phyloP scores from a whole-genome alignment of 2,888 invertebrate genomes.

The Hydropsyche betteni region DNA sequence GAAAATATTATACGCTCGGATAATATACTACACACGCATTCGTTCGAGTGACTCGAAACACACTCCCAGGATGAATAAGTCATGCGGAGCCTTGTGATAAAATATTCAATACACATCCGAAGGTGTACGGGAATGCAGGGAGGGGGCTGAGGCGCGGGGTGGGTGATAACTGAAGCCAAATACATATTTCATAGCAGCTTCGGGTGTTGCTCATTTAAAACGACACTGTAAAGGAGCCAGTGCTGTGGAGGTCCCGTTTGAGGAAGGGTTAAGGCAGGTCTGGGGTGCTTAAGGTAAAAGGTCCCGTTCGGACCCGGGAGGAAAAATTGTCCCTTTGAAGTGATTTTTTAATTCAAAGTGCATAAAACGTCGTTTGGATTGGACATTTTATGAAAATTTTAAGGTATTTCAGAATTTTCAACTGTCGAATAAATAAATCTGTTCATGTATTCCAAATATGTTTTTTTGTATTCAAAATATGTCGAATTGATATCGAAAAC shows the following conservation, averaged over 20 bases:
- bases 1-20: constrained; percentile 36
- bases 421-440: no score
- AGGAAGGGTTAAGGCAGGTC: no score
- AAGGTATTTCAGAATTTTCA: no score
- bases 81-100: constrained; percentile 47
- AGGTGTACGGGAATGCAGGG: constrained; percentile 1
- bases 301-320: not conserved
- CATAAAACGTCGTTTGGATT: no score
- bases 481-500: no score
- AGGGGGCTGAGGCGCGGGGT: constrained; percentile 11
- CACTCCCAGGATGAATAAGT: constrained; percentile 47
- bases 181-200: constrained; percentile 45
- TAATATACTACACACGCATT: constrained; percentile 38
- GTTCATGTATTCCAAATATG: no score
- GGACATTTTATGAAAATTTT: no score
- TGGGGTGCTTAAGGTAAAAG: not conserved
- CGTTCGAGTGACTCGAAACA: constrained; percentile 43
- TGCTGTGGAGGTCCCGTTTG: no score
- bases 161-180: constrained; percentile 47
- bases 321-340: no score
- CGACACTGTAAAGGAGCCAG: not conserved
- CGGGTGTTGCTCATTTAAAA: constrained; percentile 7
- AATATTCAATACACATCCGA: constrained; percentile 48
- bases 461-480: no score
- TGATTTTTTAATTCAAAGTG: no score